Base-by-base conservation (phyloP, 2,888 invertebrate species). In the Carcina quercana region DNA sequence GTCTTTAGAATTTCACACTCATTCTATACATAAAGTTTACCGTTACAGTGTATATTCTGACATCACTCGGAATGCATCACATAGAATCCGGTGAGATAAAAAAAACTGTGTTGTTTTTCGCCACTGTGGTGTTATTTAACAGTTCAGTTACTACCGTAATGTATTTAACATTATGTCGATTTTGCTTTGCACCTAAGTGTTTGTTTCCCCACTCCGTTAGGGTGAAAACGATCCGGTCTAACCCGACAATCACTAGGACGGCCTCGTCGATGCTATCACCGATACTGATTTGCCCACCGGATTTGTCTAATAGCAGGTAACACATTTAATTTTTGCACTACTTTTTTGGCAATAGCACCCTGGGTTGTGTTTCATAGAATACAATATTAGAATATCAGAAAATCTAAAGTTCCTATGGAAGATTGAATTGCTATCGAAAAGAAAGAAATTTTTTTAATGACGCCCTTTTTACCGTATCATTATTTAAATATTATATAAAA, bases 161-260 rank as follows among this genome's bases (percentile, higher is more conserved):
- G n/a, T n/a, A n/a, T n/a, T n/a, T 65, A 60, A 60, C 55, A 47
- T 46, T 45, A n/a, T 60, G 60, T 67, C 60, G 63, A 59, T 57
- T n/a, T n/a, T 67, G 74, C 68, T 73, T 69, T 64, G 74, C 74
- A 72, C 72, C 71, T 78, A 76, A 76, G 75, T 70, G 60, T 75
- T 72, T 74, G 62, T 78, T 75, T 76, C 65, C 60, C 64, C 57
- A 41, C 55, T 47, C n/a, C n/a, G 51, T 56, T 52, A 84, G 83
- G 83, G 78, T 80, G 63, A 82, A 80, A 73, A 80, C 83, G 74
- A 74, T 84, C 70, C 83, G 84, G 67, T 83, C 85, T 71, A 84
- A 82, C 56, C 85, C 85, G 43, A 82, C 83, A 50, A 79, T 82
- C 72, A 84, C 82, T 63, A 71, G 85, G 74, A 76, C 84, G 47